Base-by-base conservation (phyloP, 2,888 invertebrate species). In the Nemotelus pantherinus region DNA sequence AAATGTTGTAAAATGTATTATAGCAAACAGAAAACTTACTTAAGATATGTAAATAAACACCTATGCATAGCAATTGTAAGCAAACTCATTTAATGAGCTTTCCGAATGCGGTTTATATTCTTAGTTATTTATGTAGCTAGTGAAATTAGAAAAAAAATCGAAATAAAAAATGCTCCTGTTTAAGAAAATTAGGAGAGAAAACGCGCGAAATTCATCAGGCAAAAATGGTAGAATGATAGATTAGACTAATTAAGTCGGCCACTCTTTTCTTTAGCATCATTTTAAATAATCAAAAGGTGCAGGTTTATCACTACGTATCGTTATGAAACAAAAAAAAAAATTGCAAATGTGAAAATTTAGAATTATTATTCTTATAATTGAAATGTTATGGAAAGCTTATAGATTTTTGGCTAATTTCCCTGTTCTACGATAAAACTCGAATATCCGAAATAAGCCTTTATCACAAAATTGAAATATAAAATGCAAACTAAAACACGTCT, bases 261-360 rank as follows among this genome's bases (percentile, higher is more conserved):
- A 25, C 25, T 25, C 25, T 25, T 25, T 25, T 25, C 25, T 25
- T 25, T 25, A 25, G 25, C 25, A 25, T 25, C 25, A 25, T 25
- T 25, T 25, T 25, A 25, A 25, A 67, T 77, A 78, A 80, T 80
- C 78, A 76, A 78, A 80, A 77, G 80, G 80, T 79, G 80, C 80
- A 78, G 80, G 79, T 78, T 80, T 79, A 79, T 77, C 78, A 80
- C 76, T 78, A 65, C 64, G 72, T 58, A 58, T 76, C 63, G 48
- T 74, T 68, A 76, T 65, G 71, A 47, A 76, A 57, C 57, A 50
- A 60, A 41, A 50, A 70, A 79, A 48, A 55, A 57, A 72, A 55
- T 64, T 45, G 25, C 25, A 1, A 25, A 25, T 25, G 25, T 25
- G 25, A 25, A 25, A 25, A 25, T 25, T 25, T 25, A 25, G 25